A percentile compares a stretch with the other conserved stretches of the same genome.
phyloP scores from a whole-genome alignment of 1,140 invertebrate genomes.

The Drosophila quadrilineata region DNA sequence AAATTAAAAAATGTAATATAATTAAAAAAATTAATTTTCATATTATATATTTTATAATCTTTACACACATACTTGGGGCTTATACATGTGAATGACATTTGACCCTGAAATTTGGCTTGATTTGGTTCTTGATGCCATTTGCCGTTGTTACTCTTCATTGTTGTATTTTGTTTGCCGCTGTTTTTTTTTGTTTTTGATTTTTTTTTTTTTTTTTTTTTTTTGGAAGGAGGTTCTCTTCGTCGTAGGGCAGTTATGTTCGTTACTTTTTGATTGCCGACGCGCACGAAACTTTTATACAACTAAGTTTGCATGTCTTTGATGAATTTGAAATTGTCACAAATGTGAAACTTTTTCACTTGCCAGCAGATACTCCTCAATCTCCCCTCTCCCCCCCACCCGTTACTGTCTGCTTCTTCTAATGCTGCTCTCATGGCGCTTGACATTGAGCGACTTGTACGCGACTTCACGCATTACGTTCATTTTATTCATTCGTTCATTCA shows the following conservation, averaged over 20 bases:
- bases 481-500: constrained; percentile 44
- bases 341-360: constrained; percentile 74
- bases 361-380: constrained; percentile 27
- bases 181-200: constrained; percentile 9
- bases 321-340: constrained; percentile 80
- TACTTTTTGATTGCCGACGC: constrained; percentile 73
- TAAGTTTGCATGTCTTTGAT: constrained; percentile 80
- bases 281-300: constrained; percentile 62
- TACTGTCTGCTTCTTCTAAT: not conserved
- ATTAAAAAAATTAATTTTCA: too few relatives aligned
- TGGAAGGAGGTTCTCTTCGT: constrained; percentile 5
- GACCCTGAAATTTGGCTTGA: constrained; percentile 69
- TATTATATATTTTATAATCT: not conserved
- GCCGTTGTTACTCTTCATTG: constrained; percentile 46
- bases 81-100: constrained; percentile 27
- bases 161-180: constrained; percentile 6
- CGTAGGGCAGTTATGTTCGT: constrained; percentile 47
- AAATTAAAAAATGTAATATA: too few relatives aligned
- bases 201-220: not conserved
- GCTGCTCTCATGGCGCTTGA: constrained; percentile 62
- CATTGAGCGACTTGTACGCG: constrained; percentile 70
- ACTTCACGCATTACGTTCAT: constrained; percentile 6
- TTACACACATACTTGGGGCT: not conserved
- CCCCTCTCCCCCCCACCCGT: not conserved
- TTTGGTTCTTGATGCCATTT: constrained; percentile 69